Percentiles rank a stretch among this genome's conserved stretches.
These are phyloP conservation scores for Cygnus buccinator DNA, from an alignment of 2,113 vertebrate species.

Conservation along the genomic window DNA sequence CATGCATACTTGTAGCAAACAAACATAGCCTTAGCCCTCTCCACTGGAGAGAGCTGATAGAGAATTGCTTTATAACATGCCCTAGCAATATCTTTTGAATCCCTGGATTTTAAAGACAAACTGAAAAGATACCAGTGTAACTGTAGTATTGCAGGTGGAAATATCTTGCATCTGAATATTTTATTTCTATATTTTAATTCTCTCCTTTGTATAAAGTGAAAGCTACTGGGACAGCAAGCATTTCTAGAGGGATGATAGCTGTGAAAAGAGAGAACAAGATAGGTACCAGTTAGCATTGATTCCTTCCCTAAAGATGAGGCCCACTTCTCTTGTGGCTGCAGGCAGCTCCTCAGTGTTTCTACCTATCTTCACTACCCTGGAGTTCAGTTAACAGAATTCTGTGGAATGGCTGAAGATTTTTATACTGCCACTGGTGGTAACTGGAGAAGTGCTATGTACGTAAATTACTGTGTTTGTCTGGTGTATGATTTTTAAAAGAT, in stretches of 20 bases:
- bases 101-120: conserved; percentile 25
- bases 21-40: background rate
- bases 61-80: background rate
- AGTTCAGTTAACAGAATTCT: background rate
- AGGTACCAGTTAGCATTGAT: background rate
- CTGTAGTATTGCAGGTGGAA: background rate
- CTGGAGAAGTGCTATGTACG: background rate
- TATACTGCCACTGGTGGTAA: background rate
- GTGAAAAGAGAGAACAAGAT: background rate
- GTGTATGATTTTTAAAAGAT: background rate
- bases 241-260: background rate
- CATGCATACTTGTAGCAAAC: conserved; percentile 23
- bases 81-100: conserved; percentile 2
- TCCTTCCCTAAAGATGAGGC: background rate
- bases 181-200: background rate
- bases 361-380: background rate
- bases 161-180: background rate
- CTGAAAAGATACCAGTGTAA: background rate
- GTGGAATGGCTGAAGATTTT: background rate
- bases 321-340: background rate
- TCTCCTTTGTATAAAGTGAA: background rate
- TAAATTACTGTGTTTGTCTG: background rate
- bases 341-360: background rate
- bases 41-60: conserved; percentile 39
- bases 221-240: background rate